A percentile compares a stretch with the other conserved stretches of the same genome.
Evolutionary conservation across 1,140 invertebrate genomes (phyloP).

Genomic region (Aphelenchoides fujianensis): DNA sequence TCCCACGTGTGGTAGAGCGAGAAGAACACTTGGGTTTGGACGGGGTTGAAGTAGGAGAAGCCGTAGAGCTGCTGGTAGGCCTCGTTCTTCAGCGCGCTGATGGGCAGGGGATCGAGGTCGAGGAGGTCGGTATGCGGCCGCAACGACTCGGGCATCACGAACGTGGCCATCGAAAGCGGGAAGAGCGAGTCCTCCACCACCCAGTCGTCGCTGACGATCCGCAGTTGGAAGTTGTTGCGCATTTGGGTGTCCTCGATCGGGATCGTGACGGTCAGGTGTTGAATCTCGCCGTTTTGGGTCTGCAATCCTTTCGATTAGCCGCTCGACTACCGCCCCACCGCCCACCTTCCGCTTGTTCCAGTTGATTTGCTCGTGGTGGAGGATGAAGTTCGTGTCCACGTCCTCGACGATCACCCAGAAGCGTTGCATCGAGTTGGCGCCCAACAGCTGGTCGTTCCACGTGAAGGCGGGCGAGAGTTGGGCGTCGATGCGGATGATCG

Average conservation of each 20-base stretch:
- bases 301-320: slow-evolving; percentile 62
- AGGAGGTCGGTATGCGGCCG: slow-evolving; percentile 89
- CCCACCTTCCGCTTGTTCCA: slow-evolving; percentile 80
- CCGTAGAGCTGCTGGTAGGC: slow-evolving; percentile 78
- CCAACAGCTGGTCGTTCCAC: slow-evolving; percentile 86
- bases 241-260: slow-evolving; percentile 81
- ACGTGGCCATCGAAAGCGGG: slow-evolving; percentile 79
- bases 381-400: slow-evolving; percentile 84
- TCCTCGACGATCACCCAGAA: slow-evolving; percentile 99
- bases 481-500: slow-evolving; percentile 79
- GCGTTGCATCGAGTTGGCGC: slow-evolving; percentile 74
- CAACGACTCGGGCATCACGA: slow-evolving; percentile 85
- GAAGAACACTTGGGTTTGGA: slow-evolving; percentile 98
- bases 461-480: slow-evolving; percentile 78
- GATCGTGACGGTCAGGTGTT: slow-evolving; percentile 89
- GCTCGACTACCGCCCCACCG: slow-evolving; percentile 21
- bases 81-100: slow-evolving; percentile 75
- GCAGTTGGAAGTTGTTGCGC: slow-evolving; percentile 85
- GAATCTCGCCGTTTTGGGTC: slow-evolving; percentile 71
- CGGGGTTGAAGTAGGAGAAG: slow-evolving; percentile 95
- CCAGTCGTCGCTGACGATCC: slow-evolving; percentile 83
- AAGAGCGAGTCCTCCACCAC: slow-evolving; percentile 74
- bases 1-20: slow-evolving; percentile 79
- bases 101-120: slow-evolving; percentile 82
- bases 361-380: slow-evolving; percentile 89